These are phyloP conservation scores for Acholoe squamosa DNA, from an alignment of 2,888 invertebrate genomes.

Conservation along the genomic window DNA sequence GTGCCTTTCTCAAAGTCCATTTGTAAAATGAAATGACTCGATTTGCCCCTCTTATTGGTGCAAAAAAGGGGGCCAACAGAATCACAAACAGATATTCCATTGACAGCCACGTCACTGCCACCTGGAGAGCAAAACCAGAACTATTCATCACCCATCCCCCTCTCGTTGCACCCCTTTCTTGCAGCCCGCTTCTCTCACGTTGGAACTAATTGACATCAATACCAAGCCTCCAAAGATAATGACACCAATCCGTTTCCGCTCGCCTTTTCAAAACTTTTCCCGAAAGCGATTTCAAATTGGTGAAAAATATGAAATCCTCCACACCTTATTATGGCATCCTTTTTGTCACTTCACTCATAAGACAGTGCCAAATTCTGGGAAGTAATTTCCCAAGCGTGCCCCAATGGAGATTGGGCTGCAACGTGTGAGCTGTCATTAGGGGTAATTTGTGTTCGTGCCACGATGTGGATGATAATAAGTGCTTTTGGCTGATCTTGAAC, in stretches of 20 bases:
- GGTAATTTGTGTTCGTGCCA: conserved; percentile 1
- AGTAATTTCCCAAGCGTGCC: not conserved
- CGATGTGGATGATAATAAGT: not conserved
- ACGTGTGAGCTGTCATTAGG: not conserved
- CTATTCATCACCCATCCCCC: not conserved
- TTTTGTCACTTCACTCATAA: not conserved
- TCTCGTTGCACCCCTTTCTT: not conserved
- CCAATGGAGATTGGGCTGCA: conserved; percentile 1
- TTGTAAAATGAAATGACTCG: no score
- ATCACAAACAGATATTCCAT: not conserved
- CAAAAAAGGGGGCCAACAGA: not conserved
- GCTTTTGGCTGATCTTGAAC: not conserved
- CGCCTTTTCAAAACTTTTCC: not conserved
- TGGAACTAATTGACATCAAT: conserved; percentile 21
- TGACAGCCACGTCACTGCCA: conserved; percentile 12
- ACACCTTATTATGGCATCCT: not conserved
- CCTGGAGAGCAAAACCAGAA: not conserved
- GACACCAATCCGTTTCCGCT: conserved; percentile 4
- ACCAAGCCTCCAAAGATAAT: conserved; percentile 8
- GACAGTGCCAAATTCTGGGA: not conserved
- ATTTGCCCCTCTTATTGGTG: no score
- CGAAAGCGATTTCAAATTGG: not conserved
- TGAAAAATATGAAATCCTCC: not conserved
- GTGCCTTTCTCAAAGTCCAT: no score
- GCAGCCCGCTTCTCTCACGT: not conserved